Evolutionary conservation across 2,888 invertebrate genomes (phyloP).

Genomic region (Petrophora chlorosata): DNA sequence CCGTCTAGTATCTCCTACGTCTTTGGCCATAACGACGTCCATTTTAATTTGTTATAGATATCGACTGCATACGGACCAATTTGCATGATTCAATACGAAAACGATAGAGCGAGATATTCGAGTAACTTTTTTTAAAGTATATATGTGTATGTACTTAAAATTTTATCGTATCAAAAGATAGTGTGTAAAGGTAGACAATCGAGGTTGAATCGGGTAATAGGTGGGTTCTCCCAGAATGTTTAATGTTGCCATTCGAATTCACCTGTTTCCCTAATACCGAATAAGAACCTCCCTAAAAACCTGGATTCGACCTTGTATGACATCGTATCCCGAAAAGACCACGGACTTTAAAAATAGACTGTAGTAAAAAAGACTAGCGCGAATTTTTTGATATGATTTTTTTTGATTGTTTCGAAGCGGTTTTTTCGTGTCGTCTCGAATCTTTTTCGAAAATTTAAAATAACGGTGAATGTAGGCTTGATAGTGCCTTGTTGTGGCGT

Average conservation of each 20-base stretch:
- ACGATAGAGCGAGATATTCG: conserved; percentile 14
- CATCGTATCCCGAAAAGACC: conserved; percentile 74
- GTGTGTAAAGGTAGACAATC: conserved; percentile 17
- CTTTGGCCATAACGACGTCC: conserved; percentile 3
- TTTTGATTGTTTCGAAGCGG: conserved; percentile 70
- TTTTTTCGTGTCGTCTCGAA: conserved; percentile 74
- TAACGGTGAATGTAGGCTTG: conserved; percentile 57
- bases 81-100: conserved; percentile 24
- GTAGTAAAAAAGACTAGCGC: conserved; percentile 79
- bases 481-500: conserved; percentile 74
- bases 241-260: not conserved
- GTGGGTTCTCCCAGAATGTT: too few species aligned
- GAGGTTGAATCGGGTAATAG: conserved; percentile 24
- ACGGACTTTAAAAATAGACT: conserved; percentile 73
- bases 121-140: conserved; percentile 7
- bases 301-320: conserved; percentile 31
- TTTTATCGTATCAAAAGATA: conserved; percentile 21
- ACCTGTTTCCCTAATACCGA: not conserved
- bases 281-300: too few species aligned
- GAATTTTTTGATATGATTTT: conserved; percentile 76
- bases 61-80: conserved; percentile 35
- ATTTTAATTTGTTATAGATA: conserved; percentile 9
- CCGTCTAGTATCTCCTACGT: not conserved
- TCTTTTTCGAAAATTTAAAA: conserved; percentile 59
- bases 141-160: conserved; percentile 32